Conservation (phyloP, 2,113 vertebrate species). For the Gallinago paraguaiae region DNA sequence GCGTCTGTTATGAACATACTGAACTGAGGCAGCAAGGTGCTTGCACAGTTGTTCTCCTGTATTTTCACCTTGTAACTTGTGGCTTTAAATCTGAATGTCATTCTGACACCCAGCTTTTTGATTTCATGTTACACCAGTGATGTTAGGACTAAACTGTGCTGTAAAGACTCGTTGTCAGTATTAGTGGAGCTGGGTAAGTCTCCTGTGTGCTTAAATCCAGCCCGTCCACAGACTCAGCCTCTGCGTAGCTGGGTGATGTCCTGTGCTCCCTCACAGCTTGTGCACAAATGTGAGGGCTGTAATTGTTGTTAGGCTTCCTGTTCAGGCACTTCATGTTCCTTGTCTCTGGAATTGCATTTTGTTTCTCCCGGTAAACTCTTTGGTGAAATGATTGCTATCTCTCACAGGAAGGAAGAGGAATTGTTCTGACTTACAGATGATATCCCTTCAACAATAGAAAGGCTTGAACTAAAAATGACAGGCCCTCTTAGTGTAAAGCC, state of each 20-base stretch:
- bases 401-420: not conserved
- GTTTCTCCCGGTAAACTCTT: not conserved
- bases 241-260: rapidly evolving
- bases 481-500: not conserved
- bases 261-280: not conserved
- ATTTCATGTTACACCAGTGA: not conserved
- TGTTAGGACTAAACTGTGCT: not conserved
- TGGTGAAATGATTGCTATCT: not conserved
- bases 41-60: not conserved
- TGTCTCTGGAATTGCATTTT: not conserved
- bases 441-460: not conserved
- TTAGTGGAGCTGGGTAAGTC: not conserved
- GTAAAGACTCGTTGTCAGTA: not conserved
- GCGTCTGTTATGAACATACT: not conserved
- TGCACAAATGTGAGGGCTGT: not conserved
- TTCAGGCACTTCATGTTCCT: not conserved
- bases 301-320: not conserved
- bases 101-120: not conserved
- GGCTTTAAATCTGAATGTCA: not conserved
- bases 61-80: not conserved
- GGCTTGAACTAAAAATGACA: not conserved
- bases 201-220: not conserved
- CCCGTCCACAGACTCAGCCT: not conserved
- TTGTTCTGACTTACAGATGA: not conserved
- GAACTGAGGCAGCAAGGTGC: not conserved